Evolutionary conservation across 2,113 vertebrate genomes (phyloP).

Genomic region (Perca schrenkii): DNA sequence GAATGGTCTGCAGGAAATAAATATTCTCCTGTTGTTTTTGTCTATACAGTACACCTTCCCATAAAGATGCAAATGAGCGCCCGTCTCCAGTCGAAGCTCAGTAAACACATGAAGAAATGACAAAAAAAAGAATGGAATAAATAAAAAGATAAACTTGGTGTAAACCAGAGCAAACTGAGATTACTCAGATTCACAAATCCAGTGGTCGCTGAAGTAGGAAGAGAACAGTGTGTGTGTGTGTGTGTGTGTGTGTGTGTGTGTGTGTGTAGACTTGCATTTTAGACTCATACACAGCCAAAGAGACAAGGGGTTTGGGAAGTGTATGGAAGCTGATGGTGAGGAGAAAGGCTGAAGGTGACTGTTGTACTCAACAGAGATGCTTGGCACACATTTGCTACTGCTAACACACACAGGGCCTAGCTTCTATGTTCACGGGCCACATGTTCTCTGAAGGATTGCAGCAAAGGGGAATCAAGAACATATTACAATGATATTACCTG

Average conservation of each 20-base stretch:
- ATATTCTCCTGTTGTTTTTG: slow-evolving; percentile 70
- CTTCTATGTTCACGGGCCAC: slow-evolving; percentile 56
- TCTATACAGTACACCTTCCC: slow-evolving; percentile 66
- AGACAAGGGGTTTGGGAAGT: slow-evolving; percentile 43
- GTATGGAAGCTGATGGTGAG: slow-evolving; percentile 32
- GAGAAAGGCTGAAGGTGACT: slow-evolving; percentile 52
- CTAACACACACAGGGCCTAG: background rate
- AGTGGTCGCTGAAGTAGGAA: slow-evolving; percentile 42
- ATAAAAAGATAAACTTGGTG: slow-evolving; percentile 52
- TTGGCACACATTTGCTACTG: slow-evolving; percentile 35
- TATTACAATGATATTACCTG: slow-evolving; percentile 16
- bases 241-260: background rate
- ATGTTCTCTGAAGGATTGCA: slow-evolving; percentile 56
- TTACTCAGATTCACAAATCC: slow-evolving; percentile 57
- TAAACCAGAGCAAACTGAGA: slow-evolving; percentile 53
- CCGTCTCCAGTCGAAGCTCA: slow-evolving; percentile 57
- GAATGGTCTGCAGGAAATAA: slow-evolving; percentile 72
- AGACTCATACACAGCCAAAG: slow-evolving; percentile 24
- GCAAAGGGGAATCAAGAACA: slow-evolving; percentile 78
- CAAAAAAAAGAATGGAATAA: slow-evolving; percentile 42
- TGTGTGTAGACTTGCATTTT: slow-evolving; percentile 13
- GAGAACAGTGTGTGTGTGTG: slow-evolving; percentile 1
- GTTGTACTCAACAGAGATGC: slow-evolving; percentile 27
- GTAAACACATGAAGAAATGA: slow-evolving; percentile 60
- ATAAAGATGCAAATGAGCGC: slow-evolving; percentile 81